Evolutionary conservation across 2,888 invertebrate species (phyloP), one percentile per base, ranked within the genome.

Genomic region (Penaeus monodon): DNA sequence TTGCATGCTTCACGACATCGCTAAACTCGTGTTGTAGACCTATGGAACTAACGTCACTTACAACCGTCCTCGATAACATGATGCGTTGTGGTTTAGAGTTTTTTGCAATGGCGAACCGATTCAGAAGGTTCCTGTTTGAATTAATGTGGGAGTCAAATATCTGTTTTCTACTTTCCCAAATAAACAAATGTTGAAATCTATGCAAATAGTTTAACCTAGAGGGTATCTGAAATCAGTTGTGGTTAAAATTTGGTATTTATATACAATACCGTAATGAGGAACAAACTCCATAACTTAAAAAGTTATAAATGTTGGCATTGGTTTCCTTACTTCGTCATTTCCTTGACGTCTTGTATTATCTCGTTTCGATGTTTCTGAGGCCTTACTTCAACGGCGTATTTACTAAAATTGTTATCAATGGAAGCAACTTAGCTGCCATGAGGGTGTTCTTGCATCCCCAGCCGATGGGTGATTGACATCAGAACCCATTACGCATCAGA

Each of bases 391-490:
- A 96, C 95, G 57, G 92, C 91, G 90, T 92, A 93, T 73, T 90
- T 90, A 33, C 89, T 90, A 12, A 91, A 90, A 73, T 90, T 76
- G 20, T 88, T 49, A 89, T 92, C 92, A 24, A 91, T 85, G 82
- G 91, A 92, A 79, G 91, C 92, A 49, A 92, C 92, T 3, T 93
- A 33, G 94, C 94, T 17, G 94, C 94, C 85, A 95, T 93, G 94
- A 94, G 0, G 94, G 94, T 89, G 93, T 92, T 12, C 91, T 91
- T n/a, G 92, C 93, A 88, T 96, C 96, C 0, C 97, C 96, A 1
- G 96, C 95, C 2, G 96, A 95, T 0, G 98, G 97, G 93, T 98
- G 98, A 0, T 98, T 97, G 12, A 98, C 98, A 93, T 98, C 98
- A 14, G 97, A 97, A 0, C 98, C 98, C 68, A 97, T 94, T 27